Percentiles rank a stretch among this genome's conserved stretches.
phyloP scores from a whole-genome alignment of 1,140 invertebrate species.

The Aphis craccivora region DNA sequence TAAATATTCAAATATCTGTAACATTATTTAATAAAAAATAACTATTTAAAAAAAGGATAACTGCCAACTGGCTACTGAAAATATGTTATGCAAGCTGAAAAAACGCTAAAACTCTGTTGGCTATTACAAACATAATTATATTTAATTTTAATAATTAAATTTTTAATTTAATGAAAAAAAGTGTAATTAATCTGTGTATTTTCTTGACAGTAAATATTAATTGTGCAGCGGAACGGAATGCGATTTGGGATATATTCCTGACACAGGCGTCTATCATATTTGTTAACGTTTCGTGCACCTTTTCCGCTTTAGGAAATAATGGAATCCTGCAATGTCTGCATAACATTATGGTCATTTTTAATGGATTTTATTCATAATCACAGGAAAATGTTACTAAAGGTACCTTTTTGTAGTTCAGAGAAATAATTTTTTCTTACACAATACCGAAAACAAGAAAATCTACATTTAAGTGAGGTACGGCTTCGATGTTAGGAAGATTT shows the following conservation, averaged over 20 bases:
- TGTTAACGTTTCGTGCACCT: background rate
- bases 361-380: background rate
- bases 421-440: background rate
- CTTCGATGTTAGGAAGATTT: background rate
- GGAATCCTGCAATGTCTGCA: background rate
- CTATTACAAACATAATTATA: background rate
- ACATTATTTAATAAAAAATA: constrained; percentile 9
- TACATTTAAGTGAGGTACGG: background rate
- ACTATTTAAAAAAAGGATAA: constrained; percentile 9
- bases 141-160: constrained; percentile 18
- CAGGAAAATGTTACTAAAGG: background rate
- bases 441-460: background rate
- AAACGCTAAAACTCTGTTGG: background rate
- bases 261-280: constrained; percentile 3
- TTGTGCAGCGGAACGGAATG: background rate
- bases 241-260: background rate
- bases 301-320: background rate
- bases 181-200: background rate
- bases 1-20: background rate
- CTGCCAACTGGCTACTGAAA: background rate
- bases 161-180: background rate
- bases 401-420: background rate
- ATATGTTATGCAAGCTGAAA: background rate
- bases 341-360: background rate
- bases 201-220: background rate